Base-by-base conservation (phyloP, 2,888 invertebrate species). In the Epirrita christyi region DNA sequence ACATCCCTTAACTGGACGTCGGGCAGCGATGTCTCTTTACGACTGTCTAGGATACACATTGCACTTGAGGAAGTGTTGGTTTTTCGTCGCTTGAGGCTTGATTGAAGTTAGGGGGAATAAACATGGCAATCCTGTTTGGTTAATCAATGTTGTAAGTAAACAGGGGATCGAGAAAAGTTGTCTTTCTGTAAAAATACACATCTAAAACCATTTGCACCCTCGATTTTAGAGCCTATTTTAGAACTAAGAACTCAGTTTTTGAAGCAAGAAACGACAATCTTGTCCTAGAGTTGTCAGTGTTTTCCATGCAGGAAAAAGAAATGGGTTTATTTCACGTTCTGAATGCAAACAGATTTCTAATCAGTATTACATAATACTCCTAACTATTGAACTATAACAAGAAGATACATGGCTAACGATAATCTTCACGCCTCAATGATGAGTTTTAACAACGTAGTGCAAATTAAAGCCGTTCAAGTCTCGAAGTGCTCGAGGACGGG, bases 381-480 rank as follows among this genome's bases (percentile, higher is more conserved):
- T 40, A 14, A 7, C n/a, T 14, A 7, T 40, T 40, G 6, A 2
- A 6, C 14, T 41, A 28, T 44, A 44, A 44, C 32, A 14, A 32
- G 44, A 13, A 13, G 8, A 32, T 10, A 10, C 36, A 34, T 55
- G 45, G 53, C 41, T 21, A 56, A 48, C 46, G 74, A 75, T 80
- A 79, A 80, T 76, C 73, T 68, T 66, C 66, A 66, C 71, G 74
- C 71, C 76, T 71, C 68, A 66, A 66, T 63, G 61, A 72, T 67
- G 72, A 74, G 78, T 67, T 65, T 80, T 80, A 81, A 80, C 78
- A 75, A 65, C 71, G 67, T 68, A 70, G 70, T 70, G 74, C 71
- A 70, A 78, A 78, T 76, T 75, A 76, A 72, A 68, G 62, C 57
- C 14, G 48, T 48, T 63, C 42, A 47, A 63, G 55, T 52, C 45